Base-by-base conservation (phyloP, 2,888 invertebrate species). In the Mesorhabditis belari region DNA sequence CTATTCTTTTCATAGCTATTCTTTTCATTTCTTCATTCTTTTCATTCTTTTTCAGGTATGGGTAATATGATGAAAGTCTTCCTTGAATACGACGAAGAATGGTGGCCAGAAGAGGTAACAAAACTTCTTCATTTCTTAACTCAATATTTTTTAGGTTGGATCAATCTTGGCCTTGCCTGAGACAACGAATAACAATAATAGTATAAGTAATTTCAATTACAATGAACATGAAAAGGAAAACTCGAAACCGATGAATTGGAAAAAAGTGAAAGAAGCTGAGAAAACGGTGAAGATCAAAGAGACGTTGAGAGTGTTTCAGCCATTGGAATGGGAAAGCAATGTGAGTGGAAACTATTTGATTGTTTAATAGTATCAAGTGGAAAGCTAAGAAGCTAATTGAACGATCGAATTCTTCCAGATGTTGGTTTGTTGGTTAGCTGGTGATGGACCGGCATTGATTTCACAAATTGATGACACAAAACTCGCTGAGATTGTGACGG, bases 51-150 rank as follows among this genome's bases (percentile, higher is more conserved):
- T 63, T 44, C 17, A 64, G 70, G 75, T 2, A 76, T 73, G 50
- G 76, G 75, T 25, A 64, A 54, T 17, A 61, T 69, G n/a, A 58
- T 65, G 55, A 76, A 76, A 52, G 65, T 76, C 0, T 75, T 77
- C 49, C 49, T 77, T 19, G 69, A 71, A 25, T 77, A 74, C 62
- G 69, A 69, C 2, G 21, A 52, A 12, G 57, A 65, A 0, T 77
- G 73, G 69, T 77, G 77, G 77, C 55, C 64, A 0, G 29, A 60
- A n/a, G 51, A 58, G 27, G 50, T 44, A 6, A 60, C 58, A 19
- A 62, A 63, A 2, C 60, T 68, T 21, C 27, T 71, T 27, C 58
- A 65, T 25, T 49, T 60, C 0, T 27, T 61, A 12, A 55, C 21
- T 17, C 57, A 66, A 19, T 51, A 62, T 44, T 35, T 35, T 35